Conservation (phyloP, 2,888 invertebrate species). For the Hypomecis punctinalis region DNA sequence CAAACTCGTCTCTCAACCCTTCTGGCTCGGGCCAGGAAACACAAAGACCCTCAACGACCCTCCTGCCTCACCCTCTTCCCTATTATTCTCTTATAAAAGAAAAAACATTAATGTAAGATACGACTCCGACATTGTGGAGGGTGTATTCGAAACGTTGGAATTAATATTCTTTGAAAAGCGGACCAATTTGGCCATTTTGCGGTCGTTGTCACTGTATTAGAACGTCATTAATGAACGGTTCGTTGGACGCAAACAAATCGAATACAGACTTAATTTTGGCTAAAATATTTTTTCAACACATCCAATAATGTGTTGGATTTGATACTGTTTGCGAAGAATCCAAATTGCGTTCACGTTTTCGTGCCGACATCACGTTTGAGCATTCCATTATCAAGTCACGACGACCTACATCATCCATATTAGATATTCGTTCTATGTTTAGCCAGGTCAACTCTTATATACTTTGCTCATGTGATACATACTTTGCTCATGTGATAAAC, state of each 20-base stretch:
- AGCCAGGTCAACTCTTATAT: constrained; percentile 49
- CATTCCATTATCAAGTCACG: constrained; percentile 64
- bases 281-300: constrained; percentile 10
- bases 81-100: constrained; percentile 66
- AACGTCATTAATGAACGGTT: constrained; percentile 49
- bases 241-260: constrained; percentile 15
- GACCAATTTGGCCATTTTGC: constrained; percentile 50
- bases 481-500: neutral
- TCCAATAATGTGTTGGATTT: constrained; percentile 36
- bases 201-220: constrained; percentile 48
- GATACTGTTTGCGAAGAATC: constrained; percentile 50
- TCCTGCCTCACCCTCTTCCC: constrained; percentile 57
- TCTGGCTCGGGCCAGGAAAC: constrained; percentile 52
- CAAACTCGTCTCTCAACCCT: constrained; percentile 63
- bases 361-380: constrained; percentile 62
- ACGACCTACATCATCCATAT: constrained; percentile 62
- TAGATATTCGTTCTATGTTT: constrained; percentile 58
- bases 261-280: constrained; percentile 5
- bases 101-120: constrained; percentile 72
- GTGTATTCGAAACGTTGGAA: constrained; percentile 56
- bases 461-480: constrained; percentile 2
- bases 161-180: constrained; percentile 56
- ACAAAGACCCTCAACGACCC: constrained; percentile 63
- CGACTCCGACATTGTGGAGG: constrained; percentile 58
- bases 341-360: constrained; percentile 60